Conservation (phyloP, 2,888 invertebrate genomes). For the Phalangium opilio region DNA sequence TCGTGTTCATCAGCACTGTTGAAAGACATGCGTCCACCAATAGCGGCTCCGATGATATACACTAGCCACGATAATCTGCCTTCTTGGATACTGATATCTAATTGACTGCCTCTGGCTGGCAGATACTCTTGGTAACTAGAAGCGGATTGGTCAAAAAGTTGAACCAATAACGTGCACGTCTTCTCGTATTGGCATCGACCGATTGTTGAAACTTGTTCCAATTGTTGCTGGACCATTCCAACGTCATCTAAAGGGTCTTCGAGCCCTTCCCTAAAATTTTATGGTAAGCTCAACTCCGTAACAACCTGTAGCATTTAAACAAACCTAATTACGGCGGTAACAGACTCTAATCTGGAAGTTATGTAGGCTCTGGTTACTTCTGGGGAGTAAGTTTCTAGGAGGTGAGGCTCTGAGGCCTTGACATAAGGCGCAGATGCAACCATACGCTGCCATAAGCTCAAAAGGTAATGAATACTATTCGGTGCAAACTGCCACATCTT, state of each 20-base stretch:
- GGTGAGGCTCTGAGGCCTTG: slow-evolving; percentile 86
- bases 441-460: slow-evolving; percentile 97
- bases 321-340: slow-evolving; percentile 66
- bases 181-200: slow-evolving; percentile 95
- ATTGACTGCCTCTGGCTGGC: slow-evolving; percentile 33
- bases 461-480: slow-evolving; percentile 89
- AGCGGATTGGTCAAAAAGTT: slow-evolving; percentile 84
- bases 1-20: slow-evolving; percentile 93
- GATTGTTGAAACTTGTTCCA: slow-evolving; percentile 85
- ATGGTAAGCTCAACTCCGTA: too few species aligned
- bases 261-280: slow-evolving; percentile 30
- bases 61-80: slow-evolving; percentile 89
- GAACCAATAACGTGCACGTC: slow-evolving; percentile 83
- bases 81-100: slow-evolving; percentile 56
- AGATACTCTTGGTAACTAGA: slow-evolving; percentile 60
- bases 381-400: slow-evolving; percentile 87
- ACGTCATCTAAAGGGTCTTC: slow-evolving; percentile 93
- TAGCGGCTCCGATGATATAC: slow-evolving; percentile 94
- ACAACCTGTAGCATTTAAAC: slow-evolving; percentile 1
- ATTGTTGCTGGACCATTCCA: slow-evolving; percentile 86
- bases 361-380: slow-evolving; percentile 93
- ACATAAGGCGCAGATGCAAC: slow-evolving; percentile 97
- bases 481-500: slow-evolving; percentile 99
- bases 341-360: slow-evolving; percentile 79
- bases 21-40: slow-evolving; percentile 89